phyloP scores from a whole-genome alignment of 2,888 invertebrate species.

The Artemia sinica region DNA sequence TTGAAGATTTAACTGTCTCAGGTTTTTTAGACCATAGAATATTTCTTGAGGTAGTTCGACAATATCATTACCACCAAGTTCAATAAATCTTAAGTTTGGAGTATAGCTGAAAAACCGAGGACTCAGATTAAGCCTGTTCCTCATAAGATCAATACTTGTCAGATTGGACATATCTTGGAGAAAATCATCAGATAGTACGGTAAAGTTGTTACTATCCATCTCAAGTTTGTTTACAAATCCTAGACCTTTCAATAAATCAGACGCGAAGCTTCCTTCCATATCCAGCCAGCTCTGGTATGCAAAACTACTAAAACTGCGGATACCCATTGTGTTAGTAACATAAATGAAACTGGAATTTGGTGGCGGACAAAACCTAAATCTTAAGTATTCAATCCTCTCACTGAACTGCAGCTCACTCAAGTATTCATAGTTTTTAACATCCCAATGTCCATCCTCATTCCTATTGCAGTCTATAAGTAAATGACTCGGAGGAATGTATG shows the following conservation, averaged over 20 bases:
- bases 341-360: neutral
- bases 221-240: neutral
- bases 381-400: neutral
- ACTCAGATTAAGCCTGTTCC: neutral
- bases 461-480: slow-evolving; percentile 6
- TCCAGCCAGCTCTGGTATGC: slow-evolving; percentile 4
- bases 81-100: neutral
- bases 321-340: neutral
- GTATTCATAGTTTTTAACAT: neutral
- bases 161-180: neutral
- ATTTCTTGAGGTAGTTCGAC: slow-evolving; percentile 41
- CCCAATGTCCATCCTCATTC: neutral
- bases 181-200: neutral
- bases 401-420: neutral
- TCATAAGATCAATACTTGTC: slow-evolving; percentile 1
- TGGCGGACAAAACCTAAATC: neutral
- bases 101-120: neutral
- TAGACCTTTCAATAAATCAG: neutral
- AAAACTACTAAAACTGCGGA: neutral
- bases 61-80: slow-evolving; percentile 25
- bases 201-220: neutral
- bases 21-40: slow-evolving; percentile 43
- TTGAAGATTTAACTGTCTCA: slow-evolving; percentile 45
- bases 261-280: neutral
- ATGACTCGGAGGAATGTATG: neutral